Evolutionary conservation across 2,113 vertebrate genomes (phyloP), one percentile per base, ranked within the genome.

Genomic region (Zosterops hypoxanthus): DNA sequence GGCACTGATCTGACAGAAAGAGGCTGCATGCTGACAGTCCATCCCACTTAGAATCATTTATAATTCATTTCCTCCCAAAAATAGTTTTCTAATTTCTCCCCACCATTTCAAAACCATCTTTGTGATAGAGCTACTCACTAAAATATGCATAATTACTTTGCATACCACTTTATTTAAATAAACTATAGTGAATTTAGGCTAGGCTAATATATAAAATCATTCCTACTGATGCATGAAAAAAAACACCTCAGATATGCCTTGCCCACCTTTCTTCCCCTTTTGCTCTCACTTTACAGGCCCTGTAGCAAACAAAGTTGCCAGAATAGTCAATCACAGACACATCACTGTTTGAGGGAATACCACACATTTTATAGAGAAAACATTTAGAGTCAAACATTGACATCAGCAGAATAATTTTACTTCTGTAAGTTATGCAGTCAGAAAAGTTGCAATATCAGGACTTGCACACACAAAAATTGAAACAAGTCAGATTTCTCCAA

Each of bases 151-250:
- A 28, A 33, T 36, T 46, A n/a, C 50, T 96, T 97, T 96, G 88
- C 94, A 95, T 96, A 68, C 69, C 90, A 23, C 85, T 79, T 63
- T 22, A 95, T 96, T 96, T 94, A 93, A 94, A 96, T 94, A 90
- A 96, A 94, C 82, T 29, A 88, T 78, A 86, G 29, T 59, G 7
- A 66, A 77, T 86, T 72, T 80, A 75, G 56, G 52, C 28, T 41
- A 52, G 31, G 39, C 9, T 86, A 59, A 68, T 70, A 75, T 59
- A 86, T 60, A 65, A 85, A 82, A 59, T 56, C 75, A 86, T 46
- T 88, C 49, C 41, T 65, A 81, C 31, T 42, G 72, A 78, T 61
- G 96, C 85, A 39, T 95, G 60, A 70, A 66, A 55, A 63, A 77
- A 53, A 22, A 2, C 52, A 86, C 57, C 68, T 86, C 86, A 90